These are phyloP conservation scores for Diaphora mendica DNA, from an alignment of 2,888 invertebrate species.

Conservation along the genomic window DNA sequence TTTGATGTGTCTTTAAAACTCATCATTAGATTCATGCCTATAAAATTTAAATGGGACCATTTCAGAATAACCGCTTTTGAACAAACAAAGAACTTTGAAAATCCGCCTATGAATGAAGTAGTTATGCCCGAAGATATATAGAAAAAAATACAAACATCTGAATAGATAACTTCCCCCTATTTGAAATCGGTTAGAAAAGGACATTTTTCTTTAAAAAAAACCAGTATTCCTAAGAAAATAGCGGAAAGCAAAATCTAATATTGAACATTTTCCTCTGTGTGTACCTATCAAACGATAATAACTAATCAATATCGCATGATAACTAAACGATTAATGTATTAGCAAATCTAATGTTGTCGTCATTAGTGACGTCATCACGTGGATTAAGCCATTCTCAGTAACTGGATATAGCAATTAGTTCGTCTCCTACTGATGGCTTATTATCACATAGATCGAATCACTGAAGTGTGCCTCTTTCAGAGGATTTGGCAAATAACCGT, in stretches of 20 bases:
- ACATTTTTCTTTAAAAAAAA: neutral
- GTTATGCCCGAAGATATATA: no score
- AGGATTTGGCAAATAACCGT: neutral
- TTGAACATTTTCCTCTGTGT: neutral
- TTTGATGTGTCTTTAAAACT: no score
- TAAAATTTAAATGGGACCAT: no score
- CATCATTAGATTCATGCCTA: no score
- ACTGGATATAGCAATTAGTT: conserved; percentile 2
- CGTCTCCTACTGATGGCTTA: neutral
- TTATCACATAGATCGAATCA: neutral
- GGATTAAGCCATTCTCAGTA: conserved; percentile 1
- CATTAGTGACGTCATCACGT: neutral
- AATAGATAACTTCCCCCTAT: no score
- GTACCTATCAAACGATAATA: neutral
- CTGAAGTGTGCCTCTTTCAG: neutral
- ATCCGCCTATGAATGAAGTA: no score
- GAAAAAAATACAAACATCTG: no score
- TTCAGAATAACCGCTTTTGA: no score
- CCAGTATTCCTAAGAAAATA: neutral
- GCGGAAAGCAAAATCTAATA: neutral
- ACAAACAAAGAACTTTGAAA: no score
- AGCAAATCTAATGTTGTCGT: neutral
- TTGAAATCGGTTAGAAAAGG: no score
- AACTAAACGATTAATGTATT: neutral
- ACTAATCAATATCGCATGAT: neutral